Evolutionary conservation across 1,140 invertebrate species (phyloP).

Genomic region (Phenacoccus solenopsis): DNA sequence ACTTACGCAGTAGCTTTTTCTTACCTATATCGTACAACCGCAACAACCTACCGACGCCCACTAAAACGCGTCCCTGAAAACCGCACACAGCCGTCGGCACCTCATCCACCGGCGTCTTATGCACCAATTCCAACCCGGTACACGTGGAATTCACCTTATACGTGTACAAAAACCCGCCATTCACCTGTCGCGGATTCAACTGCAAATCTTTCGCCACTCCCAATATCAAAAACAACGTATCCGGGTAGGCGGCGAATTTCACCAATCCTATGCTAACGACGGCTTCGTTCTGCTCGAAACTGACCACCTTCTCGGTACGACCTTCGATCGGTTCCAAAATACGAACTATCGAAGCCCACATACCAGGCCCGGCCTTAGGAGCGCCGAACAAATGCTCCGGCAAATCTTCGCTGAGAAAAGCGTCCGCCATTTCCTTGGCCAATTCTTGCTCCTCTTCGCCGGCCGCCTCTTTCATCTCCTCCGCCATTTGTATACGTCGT

Average conservation of each 20-base stretch:
- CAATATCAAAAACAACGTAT: conserved; percentile 64
- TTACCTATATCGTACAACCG: conserved; percentile 94
- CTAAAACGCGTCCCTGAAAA: conserved; percentile 83
- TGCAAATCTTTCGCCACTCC: conserved; percentile 85
- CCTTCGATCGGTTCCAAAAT: conserved; percentile 82
- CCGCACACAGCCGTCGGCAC: conserved; percentile 76
- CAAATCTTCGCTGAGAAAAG: conserved; percentile 86
- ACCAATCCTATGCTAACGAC: conserved; percentile 66
- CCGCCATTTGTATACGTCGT: conserved; percentile 63
- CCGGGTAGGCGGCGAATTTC: conserved; percentile 54
- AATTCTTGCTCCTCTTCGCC: conserved; percentile 87
- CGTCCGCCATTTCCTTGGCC: conserved; percentile 92
- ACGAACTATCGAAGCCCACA: conserved; percentile 93
- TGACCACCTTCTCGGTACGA: conserved; percentile 62
- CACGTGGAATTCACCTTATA: conserved; percentile 62
- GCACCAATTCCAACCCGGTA: conserved; percentile 74
- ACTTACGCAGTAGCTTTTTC: conserved; percentile 92
- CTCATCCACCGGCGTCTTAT: conserved; percentile 90
- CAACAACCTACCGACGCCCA: conserved; percentile 83
- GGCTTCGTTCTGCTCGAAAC: conserved; percentile 92
- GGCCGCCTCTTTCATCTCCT: conserved; percentile 93
- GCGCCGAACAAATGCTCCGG: conserved; percentile 89
- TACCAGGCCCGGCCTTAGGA: conserved; percentile 86
- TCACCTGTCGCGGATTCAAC: conserved; percentile 68
- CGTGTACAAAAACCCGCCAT: conserved; percentile 72